Evolutionary conservation across 2,797 vertebrate species (phyloP), one percentile per base, ranked within the genome.

Genomic region (Poecilia picta): DNA sequence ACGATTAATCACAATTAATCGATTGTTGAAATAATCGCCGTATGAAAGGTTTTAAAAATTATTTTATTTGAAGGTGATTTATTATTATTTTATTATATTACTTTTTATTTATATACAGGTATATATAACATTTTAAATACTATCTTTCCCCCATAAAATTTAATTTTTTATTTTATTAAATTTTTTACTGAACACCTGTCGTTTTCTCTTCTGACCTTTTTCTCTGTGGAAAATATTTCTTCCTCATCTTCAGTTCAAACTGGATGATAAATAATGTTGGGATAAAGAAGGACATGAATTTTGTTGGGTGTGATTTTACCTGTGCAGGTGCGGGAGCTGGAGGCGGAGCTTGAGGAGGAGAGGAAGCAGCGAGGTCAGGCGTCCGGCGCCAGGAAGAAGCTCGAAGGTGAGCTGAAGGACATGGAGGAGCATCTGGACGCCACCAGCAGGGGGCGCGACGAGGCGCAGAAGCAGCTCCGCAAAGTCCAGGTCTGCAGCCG

Each of bases 341-440:
- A 99, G 95, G 95, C 94, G 0, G 98, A 98, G 93, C 96, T 99
- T 90, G 98, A 99, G 93, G 98, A 99, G 0, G 98, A 99, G 91
- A 92, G 96, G 53, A 99, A 98, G 91, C 98, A 99, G 85, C 96
- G 97, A 8, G 93, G 94, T 33, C 86, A 96, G 80, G 95, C 96
- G 0, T 94, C 94, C 0, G 97, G 97, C 0, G 94, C 96, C 74
- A 99, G 96, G 92, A 99, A 99, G 95, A 99, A 99, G 94, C 89
- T 99, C 86, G 98, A 99, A 87, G 97, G 97, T 45, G 98, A 99
- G 73, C 83, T 98, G 39, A 99, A 97, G 82, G 97, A 99, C 87
- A 90, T 97, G 83, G 98, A 99, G 91, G 96, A 97, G 33, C 98
- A 98, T 82, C 94, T 97, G 33, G 98, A 99, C 87, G 96, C 96